Evolutionary conservation across 2,888 invertebrate genomes (phyloP), one percentile per base, ranked within the genome.

Genomic region (Rhynchonema sp.): DNA sequence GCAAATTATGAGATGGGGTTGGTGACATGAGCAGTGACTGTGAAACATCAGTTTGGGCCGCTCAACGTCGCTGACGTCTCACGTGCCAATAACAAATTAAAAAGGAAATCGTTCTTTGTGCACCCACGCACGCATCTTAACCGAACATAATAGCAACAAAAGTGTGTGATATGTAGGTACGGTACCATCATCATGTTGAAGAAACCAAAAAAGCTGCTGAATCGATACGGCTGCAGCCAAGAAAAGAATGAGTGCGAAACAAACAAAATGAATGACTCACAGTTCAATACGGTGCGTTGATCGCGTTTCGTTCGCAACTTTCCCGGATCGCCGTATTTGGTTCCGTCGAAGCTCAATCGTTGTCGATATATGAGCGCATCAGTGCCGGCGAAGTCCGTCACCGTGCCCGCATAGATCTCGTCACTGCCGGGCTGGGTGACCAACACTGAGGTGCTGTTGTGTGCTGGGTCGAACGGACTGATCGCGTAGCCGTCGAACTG

Each of bases 351-450:
- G 6, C 38, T 38, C 9, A 68, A 56, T 62, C 85, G 86, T 69
- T 87, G 84, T 65, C 89, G 82, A 78, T 90, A 91, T 72, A 98
- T 90, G 59, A 96, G 79, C 0, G 94, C 87, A 78, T 96, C 94
- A 27, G 87, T 85, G 59, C 88, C 90, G 30, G 87, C 87, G 77
- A 91, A 90, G 78, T 96, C 94, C 1, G 92, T 87, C 59, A 89
- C 88, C 1, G 68, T 68, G 29, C 65, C 69, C 23, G 66, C 60
- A 56, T 63, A 68, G 27, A 62, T 2, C 29, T 63, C 60, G 29
- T 58, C 57, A 13, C 64, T 61, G 46, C 68, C 67, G 9, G 65
- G 61, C 49, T 49, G 13, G 6, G 20, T n/a, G 1, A 74, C 68
- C 30, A 75, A 88, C 23, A 68, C 61, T 49, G 66, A 68, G 27